Evolutionary conservation across 2,888 invertebrate species (phyloP), one percentile per base, ranked within the genome.

Genomic region (Aproaerema taeniolella): DNA sequence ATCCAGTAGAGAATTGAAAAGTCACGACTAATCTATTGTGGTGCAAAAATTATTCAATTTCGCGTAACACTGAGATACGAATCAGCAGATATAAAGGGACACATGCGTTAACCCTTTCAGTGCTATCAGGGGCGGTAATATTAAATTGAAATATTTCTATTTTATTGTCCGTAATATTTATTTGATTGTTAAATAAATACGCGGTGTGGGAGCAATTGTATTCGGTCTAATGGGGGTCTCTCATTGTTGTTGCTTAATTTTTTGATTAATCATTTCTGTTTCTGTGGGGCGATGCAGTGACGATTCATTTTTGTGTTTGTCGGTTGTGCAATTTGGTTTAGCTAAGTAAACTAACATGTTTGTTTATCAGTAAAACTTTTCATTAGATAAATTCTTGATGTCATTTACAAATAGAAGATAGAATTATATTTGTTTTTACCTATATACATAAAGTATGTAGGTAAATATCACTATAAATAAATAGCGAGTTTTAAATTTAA

Each of bases 181-280:
- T 86, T 83, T 83, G 85, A 86, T 86, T 85, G 85, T 83, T 75
- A 78, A 83, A 85, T 85, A 83, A 85, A 83, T 78, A 82, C 66
- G 68, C 66, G 64, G 76, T 82, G 83, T 83, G 85, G 83, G 83
- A 65, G 65, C 63, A 73, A 78, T 85, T 85, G 82, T 82, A 59
- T 52, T 58, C 64, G 61, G 67, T 66, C 71, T 73, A 80, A 82
- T 77, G 69, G 78, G 72, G 82, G 77, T 68, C 70, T 52, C 50
- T 64, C 54, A 78, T 85, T 86, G 85, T 85, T 58, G 77, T 73
- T 70, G 78, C 82, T 83, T 83, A 86, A 85, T 86, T 86, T 86
- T 85, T 85, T 86, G 86, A 86, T 86, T 83, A 86, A 86, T 86
- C 83, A 82, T 81, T 68, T n/a, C 63, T 53, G 53, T 67, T 65